Percentiles rank a stretch among this genome's conserved stretches.
phyloP scores from a whole-genome alignment of 2,113 vertebrate genomes.

The Hypanus sabinus region DNA sequence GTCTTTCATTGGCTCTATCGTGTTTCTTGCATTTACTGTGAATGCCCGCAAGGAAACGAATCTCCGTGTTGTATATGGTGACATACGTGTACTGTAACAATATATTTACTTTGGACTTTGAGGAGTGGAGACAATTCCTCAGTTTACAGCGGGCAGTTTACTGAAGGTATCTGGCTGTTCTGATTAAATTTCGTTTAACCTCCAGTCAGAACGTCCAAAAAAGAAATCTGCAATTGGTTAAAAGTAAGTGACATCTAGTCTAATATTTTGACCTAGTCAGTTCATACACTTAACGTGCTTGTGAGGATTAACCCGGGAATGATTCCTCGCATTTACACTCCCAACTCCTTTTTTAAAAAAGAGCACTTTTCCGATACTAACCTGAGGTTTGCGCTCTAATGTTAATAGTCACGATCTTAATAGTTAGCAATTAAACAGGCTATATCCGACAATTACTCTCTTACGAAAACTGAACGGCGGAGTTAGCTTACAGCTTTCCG shows the following conservation, averaged over 20 bases:
- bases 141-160: background rate
- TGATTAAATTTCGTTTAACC: background rate
- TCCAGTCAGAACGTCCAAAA: background rate
- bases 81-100: too few relatives aligned
- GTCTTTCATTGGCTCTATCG: too few relatives aligned
- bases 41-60: too few relatives aligned
- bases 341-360: background rate
- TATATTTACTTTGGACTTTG: too few relatives aligned
- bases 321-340: background rate
- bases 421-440: background rate
- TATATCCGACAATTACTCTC: background rate
- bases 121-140: too few relatives aligned
- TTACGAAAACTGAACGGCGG: background rate
- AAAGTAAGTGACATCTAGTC: background rate
- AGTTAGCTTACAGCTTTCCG: too few relatives aligned
- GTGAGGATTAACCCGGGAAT: background rate
- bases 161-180: background rate
- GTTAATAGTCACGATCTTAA: too few relatives aligned
- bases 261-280: background rate
- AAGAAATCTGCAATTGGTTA: background rate
- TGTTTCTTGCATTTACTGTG: too few relatives aligned
- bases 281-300: background rate
- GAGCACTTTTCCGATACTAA: background rate
- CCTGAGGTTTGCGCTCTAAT: background rate
- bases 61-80: too few relatives aligned